Evolutionary conservation across 2,113 vertebrate genomes (phyloP).

Genomic region (Equus przewalskii): DNA sequence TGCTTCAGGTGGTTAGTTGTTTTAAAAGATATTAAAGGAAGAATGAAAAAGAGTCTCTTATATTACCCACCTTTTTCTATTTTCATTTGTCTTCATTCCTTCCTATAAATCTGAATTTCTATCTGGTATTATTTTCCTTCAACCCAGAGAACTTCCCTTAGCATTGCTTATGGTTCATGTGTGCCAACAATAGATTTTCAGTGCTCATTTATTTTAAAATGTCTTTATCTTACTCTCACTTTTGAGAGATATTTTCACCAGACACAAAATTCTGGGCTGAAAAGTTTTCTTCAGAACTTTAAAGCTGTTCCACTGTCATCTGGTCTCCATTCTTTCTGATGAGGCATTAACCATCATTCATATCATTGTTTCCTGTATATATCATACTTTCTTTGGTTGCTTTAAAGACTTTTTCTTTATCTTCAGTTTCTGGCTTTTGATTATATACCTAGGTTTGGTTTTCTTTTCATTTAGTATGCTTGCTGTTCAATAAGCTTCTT

Average conservation of each 20-base stretch:
- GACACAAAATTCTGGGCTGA: not conserved
- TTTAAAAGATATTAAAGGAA: not conserved
- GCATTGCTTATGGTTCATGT: no score
- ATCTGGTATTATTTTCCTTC: not conserved
- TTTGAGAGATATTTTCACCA: constrained; percentile 3
- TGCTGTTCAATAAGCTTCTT: not conserved
- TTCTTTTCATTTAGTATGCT: not conserved
- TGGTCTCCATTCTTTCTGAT: not conserved
- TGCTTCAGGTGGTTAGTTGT: not conserved
- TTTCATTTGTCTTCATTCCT: not conserved
- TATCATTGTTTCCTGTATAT: not conserved
- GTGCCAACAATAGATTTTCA: not conserved
- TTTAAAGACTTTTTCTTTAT: not conserved
- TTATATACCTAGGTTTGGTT: not conserved
- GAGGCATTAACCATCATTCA: not conserved
- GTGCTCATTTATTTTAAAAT: constrained; percentile 17
- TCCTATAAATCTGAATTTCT: not conserved
- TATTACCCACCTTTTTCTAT: not conserved
- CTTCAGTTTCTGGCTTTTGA: not conserved
- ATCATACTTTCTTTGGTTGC: not conserved
- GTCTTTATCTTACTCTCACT: constrained; percentile 2
- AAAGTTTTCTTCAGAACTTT: not conserved
- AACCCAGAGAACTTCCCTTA: not conserved
- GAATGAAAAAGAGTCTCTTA: not conserved
- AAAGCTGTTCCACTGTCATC: not conserved